Evolutionary conservation across 1,140 invertebrate species (phyloP).

Genomic region (Achatina immaculata): DNA sequence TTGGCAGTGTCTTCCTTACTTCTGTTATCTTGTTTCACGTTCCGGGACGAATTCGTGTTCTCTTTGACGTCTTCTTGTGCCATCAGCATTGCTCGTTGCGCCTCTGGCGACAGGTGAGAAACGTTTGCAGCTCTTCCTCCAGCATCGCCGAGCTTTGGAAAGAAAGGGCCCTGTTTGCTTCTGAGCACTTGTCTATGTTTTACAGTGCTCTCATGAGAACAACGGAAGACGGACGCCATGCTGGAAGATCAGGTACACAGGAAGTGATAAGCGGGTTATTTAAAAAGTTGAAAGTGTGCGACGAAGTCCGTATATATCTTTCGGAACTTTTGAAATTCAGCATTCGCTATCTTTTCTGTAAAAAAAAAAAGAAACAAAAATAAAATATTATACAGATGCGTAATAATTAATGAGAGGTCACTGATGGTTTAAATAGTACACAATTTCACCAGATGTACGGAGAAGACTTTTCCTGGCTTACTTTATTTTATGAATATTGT

Average conservation of each 20-base stretch:
- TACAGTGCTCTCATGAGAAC: background rate
- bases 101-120: conserved; percentile 22
- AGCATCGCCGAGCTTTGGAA: background rate
- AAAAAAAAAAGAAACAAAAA: no score
- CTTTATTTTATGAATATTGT: no score
- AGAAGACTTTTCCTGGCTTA: no score
- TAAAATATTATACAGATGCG: no score
- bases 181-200: background rate
- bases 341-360: no score
- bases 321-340: no score
- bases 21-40: background rate
- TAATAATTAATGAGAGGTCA: no score
- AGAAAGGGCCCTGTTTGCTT: background rate
- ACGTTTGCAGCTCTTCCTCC: background rate
- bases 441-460: no score
- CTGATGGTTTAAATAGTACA: no score
- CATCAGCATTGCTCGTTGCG: conserved; percentile 18
- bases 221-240: background rate
- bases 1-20: background rate
- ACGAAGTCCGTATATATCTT: no score
- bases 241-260: background rate
- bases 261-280: background rate
- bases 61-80: conserved; percentile 20
- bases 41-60: background rate
- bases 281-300: background rate